Evolutionary conservation across 2,797 vertebrate genomes (phyloP).

Genomic region (Argyrosomus regius): DNA sequence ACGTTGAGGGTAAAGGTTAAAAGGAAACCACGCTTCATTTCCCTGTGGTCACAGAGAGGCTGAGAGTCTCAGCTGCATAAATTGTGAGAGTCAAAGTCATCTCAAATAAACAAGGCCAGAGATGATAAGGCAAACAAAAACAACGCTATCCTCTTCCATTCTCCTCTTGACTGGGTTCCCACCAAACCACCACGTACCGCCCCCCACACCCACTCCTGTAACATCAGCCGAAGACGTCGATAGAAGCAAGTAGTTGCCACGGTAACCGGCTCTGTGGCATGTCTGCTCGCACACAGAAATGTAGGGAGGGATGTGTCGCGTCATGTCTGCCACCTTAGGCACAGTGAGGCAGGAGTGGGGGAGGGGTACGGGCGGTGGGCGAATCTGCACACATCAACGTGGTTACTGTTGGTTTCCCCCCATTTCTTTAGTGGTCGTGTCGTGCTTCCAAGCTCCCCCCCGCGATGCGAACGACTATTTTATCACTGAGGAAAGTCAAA

Average conservation of each 20-base stretch:
- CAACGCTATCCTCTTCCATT: constrained; percentile 43
- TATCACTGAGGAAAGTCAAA: constrained; percentile 54
- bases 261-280: constrained; percentile 70
- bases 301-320: constrained; percentile 39
- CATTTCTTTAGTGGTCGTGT: constrained; percentile 21
- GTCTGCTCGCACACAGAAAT: constrained; percentile 54
- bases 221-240: constrained; percentile 40
- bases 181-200: constrained; percentile 29
- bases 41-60: constrained; percentile 25
- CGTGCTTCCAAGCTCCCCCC: constrained; percentile 15
- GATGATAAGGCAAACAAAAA: constrained; percentile 64
- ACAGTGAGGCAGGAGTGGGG: neutral
- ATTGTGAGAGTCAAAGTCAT: constrained; percentile 47
- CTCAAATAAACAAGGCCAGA: constrained; percentile 56
- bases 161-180: constrained; percentile 41
- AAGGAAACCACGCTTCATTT: constrained; percentile 54
- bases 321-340: constrained; percentile 71
- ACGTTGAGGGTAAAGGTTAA: constrained; percentile 48
- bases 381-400: constrained; percentile 23
- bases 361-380: neutral
- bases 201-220: neutral
- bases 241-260: constrained; percentile 73
- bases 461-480: constrained; percentile 15
- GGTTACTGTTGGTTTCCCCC: constrained; percentile 9
- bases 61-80: constrained; percentile 16